phyloP scores from a whole-genome alignment of 2,113 vertebrate genomes.

The Myotis davidii region DNA sequence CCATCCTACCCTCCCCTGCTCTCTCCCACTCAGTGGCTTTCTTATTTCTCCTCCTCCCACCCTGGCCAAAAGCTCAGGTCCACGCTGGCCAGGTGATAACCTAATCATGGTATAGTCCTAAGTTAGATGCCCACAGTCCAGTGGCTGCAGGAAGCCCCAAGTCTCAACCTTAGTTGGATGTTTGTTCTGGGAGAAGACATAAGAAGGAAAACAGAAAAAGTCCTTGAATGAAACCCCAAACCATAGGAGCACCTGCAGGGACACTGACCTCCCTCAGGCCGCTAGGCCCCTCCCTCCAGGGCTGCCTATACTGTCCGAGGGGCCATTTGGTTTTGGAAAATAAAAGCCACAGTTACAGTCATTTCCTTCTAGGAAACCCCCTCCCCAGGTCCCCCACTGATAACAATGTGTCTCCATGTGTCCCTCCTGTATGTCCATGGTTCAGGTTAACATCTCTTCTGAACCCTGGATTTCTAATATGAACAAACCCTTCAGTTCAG shows the following conservation, averaged over 20 bases:
- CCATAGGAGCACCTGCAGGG: constrained; percentile 43
- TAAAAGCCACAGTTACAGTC: not conserved
- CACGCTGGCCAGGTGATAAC: not conserved
- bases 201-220: constrained; percentile 65
- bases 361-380: not conserved
- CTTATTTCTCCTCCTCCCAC: not conserved
- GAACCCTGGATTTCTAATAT: not conserved
- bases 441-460: not conserved
- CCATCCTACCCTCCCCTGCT: not conserved
- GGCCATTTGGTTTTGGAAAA: constrained; percentile 1
- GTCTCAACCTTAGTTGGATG: constrained; percentile 53
- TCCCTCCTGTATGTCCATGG: not conserved
- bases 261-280: not conserved
- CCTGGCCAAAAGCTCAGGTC: not conserved
- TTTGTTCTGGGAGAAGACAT: constrained; percentile 61
- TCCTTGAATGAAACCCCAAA: constrained; percentile 52
- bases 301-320: not conserved
- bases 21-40: constrained; percentile 23
- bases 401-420: not conserved
- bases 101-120: not conserved
- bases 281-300: not conserved
- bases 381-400: not conserved
- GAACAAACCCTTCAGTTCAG: not conserved
- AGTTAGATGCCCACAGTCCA: constrained; percentile 55
- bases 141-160: constrained; percentile 4